A percentile compares a stretch with the other conserved stretches of the same genome.
Conservation (phyloP, 2,888 invertebrate species). For the Caenorhabditis sp. region DNA sequence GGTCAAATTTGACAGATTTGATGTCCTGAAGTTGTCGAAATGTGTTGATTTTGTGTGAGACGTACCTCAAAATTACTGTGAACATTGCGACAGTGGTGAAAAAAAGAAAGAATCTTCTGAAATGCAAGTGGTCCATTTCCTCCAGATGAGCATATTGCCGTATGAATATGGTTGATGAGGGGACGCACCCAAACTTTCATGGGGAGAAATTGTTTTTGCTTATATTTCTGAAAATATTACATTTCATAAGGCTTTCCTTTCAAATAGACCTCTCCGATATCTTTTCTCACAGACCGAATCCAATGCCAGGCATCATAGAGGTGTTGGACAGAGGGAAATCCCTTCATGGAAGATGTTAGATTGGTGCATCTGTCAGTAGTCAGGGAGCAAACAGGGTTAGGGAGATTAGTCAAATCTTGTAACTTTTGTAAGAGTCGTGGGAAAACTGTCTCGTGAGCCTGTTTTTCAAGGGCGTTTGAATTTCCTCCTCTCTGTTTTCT, state of each 20-base stretch:
- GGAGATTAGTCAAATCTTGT: no score
- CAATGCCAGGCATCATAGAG: not conserved
- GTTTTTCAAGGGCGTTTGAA: not conserved
- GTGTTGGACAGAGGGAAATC: not conserved
- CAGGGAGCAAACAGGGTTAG: no score
- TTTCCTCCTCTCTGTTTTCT: constrained; percentile 6
- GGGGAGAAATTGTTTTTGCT: not conserved
- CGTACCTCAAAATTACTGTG: not conserved
- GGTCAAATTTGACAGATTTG: not conserved
- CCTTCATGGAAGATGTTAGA: no score
- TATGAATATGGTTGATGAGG: not conserved
- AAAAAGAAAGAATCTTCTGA: not conserved
- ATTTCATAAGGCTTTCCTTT: no score
- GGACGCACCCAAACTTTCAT: not conserved
- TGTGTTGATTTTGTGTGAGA: not conserved
- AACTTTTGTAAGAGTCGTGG: no score
- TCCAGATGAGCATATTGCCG: not conserved
- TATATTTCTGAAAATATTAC: not conserved
- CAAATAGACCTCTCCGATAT: no score
- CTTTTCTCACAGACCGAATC: no score
- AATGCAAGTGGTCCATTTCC: constrained; percentile 7
- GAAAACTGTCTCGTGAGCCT: no score
- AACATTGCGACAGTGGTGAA: not conserved
- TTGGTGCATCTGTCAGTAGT: no score
- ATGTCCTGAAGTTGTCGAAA: no score